These are phyloP conservation scores for Oreortyx pictus DNA, from an alignment of 2,797 vertebrate genomes.

Conservation along the genomic window DNA sequence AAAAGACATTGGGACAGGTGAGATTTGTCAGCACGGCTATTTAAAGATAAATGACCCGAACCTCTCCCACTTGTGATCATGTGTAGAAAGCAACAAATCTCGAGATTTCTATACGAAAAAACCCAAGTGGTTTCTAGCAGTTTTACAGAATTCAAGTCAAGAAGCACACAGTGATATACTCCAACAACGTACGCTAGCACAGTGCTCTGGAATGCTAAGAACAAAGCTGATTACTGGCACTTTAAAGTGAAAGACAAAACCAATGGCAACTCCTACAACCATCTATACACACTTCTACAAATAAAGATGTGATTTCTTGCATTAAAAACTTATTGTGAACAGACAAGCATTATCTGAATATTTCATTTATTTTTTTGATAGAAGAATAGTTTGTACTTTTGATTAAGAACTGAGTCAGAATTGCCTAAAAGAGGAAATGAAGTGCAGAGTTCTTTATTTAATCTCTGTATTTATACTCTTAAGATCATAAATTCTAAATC, in stretches of 20 bases:
- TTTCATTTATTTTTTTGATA: not conserved
- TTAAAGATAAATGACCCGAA: not conserved
- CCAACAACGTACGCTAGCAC: fast-evolving
- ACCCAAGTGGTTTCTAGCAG: not conserved
- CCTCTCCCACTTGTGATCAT: not conserved
- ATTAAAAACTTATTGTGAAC: not conserved
- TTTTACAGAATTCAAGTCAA: not conserved
- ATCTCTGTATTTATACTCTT: not conserved
- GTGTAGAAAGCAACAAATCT: not conserved
- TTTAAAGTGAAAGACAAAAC: not conserved
- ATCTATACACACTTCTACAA: not conserved
- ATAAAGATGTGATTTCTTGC: not conserved
- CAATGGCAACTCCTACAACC: not conserved
- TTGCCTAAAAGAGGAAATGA: not conserved
- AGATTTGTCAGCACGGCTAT: not conserved
- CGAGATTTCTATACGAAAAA: not conserved
- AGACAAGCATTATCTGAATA: not conserved
- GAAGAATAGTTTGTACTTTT: not conserved
- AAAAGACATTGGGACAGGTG: not conserved
- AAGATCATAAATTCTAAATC: not conserved
- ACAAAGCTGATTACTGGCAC: not conserved
- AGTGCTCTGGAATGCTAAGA: not conserved
- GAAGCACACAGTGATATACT: not conserved
- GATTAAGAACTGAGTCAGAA: not conserved
- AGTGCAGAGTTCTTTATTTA: not conserved